Base-by-base conservation (phyloP, 2,888 invertebrate species). In the Abscondita cerata region DNA sequence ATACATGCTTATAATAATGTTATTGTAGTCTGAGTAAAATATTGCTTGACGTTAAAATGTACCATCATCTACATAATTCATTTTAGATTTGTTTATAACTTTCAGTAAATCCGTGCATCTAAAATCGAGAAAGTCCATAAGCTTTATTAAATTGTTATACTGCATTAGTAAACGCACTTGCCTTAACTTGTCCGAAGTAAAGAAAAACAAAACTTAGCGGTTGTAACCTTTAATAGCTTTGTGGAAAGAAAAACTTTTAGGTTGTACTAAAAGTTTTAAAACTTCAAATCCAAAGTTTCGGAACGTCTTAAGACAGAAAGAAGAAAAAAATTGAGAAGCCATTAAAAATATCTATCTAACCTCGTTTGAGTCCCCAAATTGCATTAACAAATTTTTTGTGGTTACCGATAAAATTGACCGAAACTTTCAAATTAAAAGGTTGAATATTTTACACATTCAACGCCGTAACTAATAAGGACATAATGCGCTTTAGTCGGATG, bases 341-440 rank as follows among this genome's bases (percentile, higher is more conserved):
- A 44, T 44, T 44, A 44, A 44, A 44, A 44, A 44, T 38, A 41
- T 13, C 18, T 38, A 57, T 57, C 50, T 56, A 48, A 55, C 51
- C 57, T 58, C 41, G 38, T 52, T 40, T 48, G 20, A 38, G n/a
- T 41, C 34, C 46, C 44, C 56, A 52, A 58, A 58, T 58, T 58
- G 57, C 57, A 18, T 13, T 15, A 2, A 40, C 40, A 6, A 16
- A 33, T 46, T 58, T 51, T 58, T 58, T 58, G 41, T 20, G 25
- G 5, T 12, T n/a, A 8, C 20, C 19, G 12, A 46, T 20, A 33
- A 31, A 36, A 55, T 55, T 46, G 56, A 50, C 56, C 36, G 12
- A 47, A 18, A 1, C 12, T 47, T n/a, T n/a, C n/a, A n/a, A n/a
- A n/a, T n/a, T n/a, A n/a, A n/a, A n/a, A n/a, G n/a, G n/a, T n/a